phyloP scores from a whole-genome alignment of 2,797 vertebrate species.

The Sebastes melanostomus region DNA sequence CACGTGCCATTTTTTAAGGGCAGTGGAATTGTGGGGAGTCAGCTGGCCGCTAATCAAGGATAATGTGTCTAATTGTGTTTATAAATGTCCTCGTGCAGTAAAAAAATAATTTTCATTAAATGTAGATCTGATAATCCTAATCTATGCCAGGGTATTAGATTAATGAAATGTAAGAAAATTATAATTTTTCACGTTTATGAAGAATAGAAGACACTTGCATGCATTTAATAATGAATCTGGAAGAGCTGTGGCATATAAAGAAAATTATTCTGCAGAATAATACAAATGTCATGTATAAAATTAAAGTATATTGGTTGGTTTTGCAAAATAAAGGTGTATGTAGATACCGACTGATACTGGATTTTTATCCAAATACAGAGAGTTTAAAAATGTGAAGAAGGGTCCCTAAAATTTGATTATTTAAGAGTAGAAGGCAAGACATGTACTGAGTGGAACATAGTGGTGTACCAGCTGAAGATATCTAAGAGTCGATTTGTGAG shows the following conservation, averaged over 20 bases:
- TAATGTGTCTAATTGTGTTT: constrained; percentile 29
- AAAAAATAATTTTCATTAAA: neutral
- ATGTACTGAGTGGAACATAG: neutral
- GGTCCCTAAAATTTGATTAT: neutral
- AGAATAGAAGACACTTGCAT: neutral
- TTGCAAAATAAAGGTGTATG: neutral
- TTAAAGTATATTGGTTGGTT: neutral
- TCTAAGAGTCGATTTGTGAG: neutral
- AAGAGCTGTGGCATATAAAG: neutral
- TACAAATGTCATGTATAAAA: neutral
- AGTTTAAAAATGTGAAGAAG: neutral
- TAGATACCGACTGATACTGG: neutral
- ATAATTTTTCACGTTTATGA: too few relatives aligned
- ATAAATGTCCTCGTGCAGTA: neutral
- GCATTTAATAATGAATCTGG: neutral
- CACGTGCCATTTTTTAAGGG: constrained; percentile 25
- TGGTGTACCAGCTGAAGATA: neutral
- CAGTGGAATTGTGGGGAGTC: constrained; percentile 28
- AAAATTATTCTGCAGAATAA: neutral
- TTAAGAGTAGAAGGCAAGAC: neutral
- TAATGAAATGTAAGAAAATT: neutral
- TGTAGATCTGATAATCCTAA: constrained; percentile 10
- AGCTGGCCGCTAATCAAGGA: constrained; percentile 31
- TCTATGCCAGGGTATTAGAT: neutral
- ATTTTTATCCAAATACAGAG: neutral